Conservation (phyloP, 2,888 invertebrate species). For the Julus scanicus region DNA sequence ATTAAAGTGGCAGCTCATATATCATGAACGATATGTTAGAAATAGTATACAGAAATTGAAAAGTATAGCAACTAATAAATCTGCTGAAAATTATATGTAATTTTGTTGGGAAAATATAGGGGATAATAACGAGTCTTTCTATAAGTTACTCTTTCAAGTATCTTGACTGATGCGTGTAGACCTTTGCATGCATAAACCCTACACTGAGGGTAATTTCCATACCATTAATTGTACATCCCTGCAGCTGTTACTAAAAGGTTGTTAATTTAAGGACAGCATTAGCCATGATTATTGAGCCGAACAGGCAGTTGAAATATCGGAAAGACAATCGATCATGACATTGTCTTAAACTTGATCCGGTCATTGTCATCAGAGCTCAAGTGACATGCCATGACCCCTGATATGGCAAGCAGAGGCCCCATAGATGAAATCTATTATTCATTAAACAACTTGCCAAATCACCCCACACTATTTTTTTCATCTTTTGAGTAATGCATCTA, state of each 20-base stretch:
- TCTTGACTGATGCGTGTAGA: background rate
- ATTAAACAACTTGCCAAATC: background rate
- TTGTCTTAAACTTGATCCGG: background rate
- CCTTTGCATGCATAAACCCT: background rate
- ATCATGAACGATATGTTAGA: no score
- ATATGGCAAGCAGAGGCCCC: background rate
- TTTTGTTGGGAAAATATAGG: no score
- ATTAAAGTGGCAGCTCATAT: no score
- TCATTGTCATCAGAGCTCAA: background rate
- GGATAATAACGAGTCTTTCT: no score
- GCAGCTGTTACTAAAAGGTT: conserved; percentile 1
- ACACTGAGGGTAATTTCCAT: background rate
- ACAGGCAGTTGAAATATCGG: background rate
- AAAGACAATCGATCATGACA: background rate
- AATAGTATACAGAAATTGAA: no score
- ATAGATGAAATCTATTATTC: conserved; percentile 14
- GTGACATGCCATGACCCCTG: background rate
- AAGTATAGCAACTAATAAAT: no score
- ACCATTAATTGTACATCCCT: background rate
- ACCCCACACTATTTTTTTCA: background rate
- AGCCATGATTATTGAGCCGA: conserved; percentile 3
- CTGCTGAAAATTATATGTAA: no score
- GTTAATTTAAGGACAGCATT: background rate
- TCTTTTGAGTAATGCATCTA: background rate
- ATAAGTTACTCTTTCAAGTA: background rate